These are phyloP conservation scores for Pocillopora damicornis DNA, from an alignment of 64 coral and sea anemone genomes.

Conservation along the genomic window DNA sequence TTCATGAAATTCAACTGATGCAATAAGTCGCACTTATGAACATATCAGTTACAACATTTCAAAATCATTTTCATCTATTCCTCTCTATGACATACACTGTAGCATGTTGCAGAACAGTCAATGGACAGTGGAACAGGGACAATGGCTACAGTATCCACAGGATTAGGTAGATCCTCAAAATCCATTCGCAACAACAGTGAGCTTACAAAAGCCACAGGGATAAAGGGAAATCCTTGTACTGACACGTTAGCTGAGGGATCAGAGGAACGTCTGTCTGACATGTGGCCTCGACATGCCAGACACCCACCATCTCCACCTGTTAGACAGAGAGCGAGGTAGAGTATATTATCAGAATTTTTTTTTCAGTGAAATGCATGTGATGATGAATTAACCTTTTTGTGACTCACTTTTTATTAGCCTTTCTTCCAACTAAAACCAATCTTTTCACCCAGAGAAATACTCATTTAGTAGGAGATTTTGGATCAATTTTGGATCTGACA, in stretches of 20 bases:
- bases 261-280: slow-evolving; percentile 50
- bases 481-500: too few species aligned
- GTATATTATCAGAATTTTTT: not conserved
- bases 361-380: not conserved
- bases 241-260: slow-evolving; percentile 12
- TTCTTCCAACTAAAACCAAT: too few species aligned
- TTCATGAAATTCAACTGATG: too few species aligned
- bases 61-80: not conserved
- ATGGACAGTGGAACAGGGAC: slow-evolving; percentile 94
- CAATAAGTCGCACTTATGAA: not conserved
- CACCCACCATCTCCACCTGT: slow-evolving; percentile 94
- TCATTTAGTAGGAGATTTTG: too few species aligned
- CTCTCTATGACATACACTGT: not conserved
- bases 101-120: slow-evolving; percentile 61
- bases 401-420: too few species aligned
- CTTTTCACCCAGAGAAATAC: too few species aligned
- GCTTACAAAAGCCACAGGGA: not conserved
- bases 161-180: slow-evolving; percentile 57
- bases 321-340: slow-evolving; percentile 89
- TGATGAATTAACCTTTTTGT: not conserved
- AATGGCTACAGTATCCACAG: slow-evolving; percentile 89
- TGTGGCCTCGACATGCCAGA: slow-evolving; percentile 51
- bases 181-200: slow-evolving; percentile 33
- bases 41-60: not conserved
- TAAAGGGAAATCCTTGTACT: slow-evolving; percentile 8